These are phyloP conservation scores for Rapana venosa DNA, from an alignment of 2,888 invertebrate genomes.

Conservation along the genomic window DNA sequence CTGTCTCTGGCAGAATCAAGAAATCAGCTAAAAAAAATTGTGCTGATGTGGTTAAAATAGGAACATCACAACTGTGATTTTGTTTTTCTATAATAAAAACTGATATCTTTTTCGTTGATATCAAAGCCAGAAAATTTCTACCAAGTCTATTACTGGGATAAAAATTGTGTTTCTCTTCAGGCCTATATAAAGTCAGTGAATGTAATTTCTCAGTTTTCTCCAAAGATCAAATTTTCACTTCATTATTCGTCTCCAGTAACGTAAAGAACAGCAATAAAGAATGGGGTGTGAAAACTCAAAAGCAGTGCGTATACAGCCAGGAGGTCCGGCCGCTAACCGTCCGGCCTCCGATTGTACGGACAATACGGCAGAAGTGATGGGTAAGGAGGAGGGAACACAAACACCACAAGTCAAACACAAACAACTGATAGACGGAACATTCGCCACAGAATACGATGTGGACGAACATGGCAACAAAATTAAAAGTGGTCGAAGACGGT, in stretches of 20 bases:
- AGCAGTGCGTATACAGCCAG: slow-evolving; percentile 64
- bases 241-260: too few relatives aligned
- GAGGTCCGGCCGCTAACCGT: slow-evolving; percentile 51
- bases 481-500: not conserved
- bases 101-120: too few relatives aligned
- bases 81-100: too few relatives aligned
- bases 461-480: slow-evolving; percentile 55
- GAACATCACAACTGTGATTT: too few relatives aligned
- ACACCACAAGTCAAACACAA: slow-evolving; percentile 36
- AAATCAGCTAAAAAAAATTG: not conserved
- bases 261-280: not conserved
- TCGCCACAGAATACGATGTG: slow-evolving; percentile 52
- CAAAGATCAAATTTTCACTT: not conserved
- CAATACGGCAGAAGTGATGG: slow-evolving; percentile 53
- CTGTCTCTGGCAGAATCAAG: not conserved
- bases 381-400: slow-evolving; percentile 56
- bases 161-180: too few relatives aligned
- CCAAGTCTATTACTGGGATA: too few relatives aligned
- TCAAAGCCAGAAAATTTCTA: too few relatives aligned
- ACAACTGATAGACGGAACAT: not conserved
- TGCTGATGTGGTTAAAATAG: too few relatives aligned
- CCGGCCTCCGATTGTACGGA: slow-evolving; percentile 37
- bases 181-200: too few relatives aligned
- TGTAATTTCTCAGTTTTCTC: not conserved
- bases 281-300: slow-evolving; percentile 71